Conservation (phyloP, 2,797 vertebrate species). For the Paratrypauchen microcephalus region DNA sequence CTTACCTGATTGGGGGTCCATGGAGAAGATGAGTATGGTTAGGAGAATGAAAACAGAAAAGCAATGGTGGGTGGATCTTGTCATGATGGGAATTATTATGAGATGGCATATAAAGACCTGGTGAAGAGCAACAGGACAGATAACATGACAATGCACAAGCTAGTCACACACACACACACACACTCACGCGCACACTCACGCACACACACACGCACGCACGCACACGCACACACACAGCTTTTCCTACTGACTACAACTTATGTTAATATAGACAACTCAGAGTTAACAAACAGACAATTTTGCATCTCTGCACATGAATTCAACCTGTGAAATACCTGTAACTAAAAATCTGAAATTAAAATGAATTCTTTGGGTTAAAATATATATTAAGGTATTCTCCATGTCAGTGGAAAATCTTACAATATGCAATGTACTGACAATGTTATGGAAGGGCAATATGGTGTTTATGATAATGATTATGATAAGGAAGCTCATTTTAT, state of each 20-base stretch:
- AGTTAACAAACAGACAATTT: constrained; percentile 8
- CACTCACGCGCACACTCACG: not conserved
- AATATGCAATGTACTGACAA: constrained; percentile 34
- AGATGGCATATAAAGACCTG: constrained; percentile 48
- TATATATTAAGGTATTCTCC: not conserved
- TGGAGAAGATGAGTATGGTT: constrained; percentile 41
- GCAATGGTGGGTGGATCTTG: constrained; percentile 51
- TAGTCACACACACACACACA: constrained; percentile 15
- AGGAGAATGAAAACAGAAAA: constrained; percentile 48
- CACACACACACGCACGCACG: not conserved
- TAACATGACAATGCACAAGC: constrained; percentile 40
- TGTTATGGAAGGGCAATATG: constrained; percentile 48
- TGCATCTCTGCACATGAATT: constrained; percentile 35
- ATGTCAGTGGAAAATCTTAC: not conserved
- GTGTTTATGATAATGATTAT: constrained; percentile 22
- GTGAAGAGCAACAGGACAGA: constrained; percentile 49
- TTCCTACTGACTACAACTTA: not conserved
- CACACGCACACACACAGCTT: not conserved
- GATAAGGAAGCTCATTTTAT: constrained; percentile 37
- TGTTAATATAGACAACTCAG: not conserved
- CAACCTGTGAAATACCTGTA: not conserved
- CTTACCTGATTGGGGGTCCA: constrained; percentile 69
- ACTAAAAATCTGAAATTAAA: not conserved
- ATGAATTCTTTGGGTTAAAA: not conserved
- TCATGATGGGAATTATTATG: constrained; percentile 57